phyloP scores from a whole-genome alignment of 2,113 vertebrate species.

The Menura novaehollandiae region DNA sequence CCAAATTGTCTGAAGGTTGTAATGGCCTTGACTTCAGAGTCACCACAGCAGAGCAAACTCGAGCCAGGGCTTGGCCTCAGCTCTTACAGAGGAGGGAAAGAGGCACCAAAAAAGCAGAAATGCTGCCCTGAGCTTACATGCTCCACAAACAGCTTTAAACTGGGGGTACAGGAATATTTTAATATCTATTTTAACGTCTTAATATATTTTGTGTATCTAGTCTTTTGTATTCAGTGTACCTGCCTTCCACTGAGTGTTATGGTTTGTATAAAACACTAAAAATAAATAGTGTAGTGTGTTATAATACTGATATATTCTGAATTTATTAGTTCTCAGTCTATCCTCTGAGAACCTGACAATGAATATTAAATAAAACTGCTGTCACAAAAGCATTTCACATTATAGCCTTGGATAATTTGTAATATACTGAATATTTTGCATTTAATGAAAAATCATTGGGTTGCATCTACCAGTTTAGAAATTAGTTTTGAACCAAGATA shows the following conservation, averaged over 20 bases:
- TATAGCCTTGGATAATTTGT: constrained; percentile 33
- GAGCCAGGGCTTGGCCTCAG: neutral
- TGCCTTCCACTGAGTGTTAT: neutral
- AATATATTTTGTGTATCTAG: neutral
- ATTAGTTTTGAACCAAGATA: constrained; percentile 9
- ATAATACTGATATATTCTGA: constrained; percentile 28
- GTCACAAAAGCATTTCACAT: constrained; percentile 24
- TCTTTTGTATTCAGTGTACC: neutral
- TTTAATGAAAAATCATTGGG: constrained; percentile 38
- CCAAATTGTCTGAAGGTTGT: neutral
- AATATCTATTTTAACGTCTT: neutral
- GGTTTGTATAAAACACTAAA: neutral
- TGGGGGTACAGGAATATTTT: neutral
- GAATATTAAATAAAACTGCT: constrained; percentile 40
- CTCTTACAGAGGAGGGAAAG: neutral
- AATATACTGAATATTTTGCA: constrained; percentile 23
- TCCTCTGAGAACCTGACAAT: constrained; percentile 35
- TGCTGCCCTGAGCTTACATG: neutral
- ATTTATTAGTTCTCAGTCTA: constrained; percentile 40
- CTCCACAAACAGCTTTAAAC: neutral
- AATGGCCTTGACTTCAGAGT: neutral
- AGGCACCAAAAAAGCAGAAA: neutral
- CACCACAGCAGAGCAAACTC: neutral
- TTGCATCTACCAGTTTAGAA: constrained; percentile 22
- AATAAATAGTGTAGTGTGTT: constrained; percentile 15